Conservation (phyloP, 2,797 vertebrate species). For the Schizopygopsis malacanthus region DNA sequence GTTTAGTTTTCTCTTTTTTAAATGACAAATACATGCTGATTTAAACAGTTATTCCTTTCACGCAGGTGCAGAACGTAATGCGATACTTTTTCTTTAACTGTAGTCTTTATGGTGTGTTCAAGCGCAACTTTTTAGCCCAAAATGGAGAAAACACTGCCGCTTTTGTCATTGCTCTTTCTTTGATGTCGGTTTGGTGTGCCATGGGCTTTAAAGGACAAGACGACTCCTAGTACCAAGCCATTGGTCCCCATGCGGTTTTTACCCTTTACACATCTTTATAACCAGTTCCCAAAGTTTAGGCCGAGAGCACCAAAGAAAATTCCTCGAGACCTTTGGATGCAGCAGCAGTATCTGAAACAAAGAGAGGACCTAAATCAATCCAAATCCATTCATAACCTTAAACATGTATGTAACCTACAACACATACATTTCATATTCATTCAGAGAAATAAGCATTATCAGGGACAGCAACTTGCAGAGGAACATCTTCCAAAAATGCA, state of each 20-base stretch:
- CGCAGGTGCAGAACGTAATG: background rate
- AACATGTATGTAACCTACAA: background rate
- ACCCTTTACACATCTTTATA: background rate
- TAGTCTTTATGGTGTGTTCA: background rate
- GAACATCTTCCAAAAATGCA: background rate
- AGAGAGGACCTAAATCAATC: background rate
- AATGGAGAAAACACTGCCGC: background rate
- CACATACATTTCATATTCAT: background rate
- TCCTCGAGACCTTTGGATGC: background rate
- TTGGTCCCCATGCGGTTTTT: background rate
- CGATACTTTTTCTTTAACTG: background rate
- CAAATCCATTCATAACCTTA: background rate
- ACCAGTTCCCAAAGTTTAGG: background rate
- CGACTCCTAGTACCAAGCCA: background rate
- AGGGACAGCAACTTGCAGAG: background rate
- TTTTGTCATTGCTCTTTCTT: background rate
- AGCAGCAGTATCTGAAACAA: background rate
- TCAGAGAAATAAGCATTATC: background rate
- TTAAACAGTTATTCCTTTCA: background rate
- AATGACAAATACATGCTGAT: background rate
- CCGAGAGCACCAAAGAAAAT: background rate
- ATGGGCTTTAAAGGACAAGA: background rate
- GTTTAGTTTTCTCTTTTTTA: background rate
- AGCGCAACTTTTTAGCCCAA: background rate
- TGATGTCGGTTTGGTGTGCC: background rate